Evolutionary conservation across 2,797 vertebrate genomes (phyloP).

Genomic region (Trematomus bernacchii): DNA sequence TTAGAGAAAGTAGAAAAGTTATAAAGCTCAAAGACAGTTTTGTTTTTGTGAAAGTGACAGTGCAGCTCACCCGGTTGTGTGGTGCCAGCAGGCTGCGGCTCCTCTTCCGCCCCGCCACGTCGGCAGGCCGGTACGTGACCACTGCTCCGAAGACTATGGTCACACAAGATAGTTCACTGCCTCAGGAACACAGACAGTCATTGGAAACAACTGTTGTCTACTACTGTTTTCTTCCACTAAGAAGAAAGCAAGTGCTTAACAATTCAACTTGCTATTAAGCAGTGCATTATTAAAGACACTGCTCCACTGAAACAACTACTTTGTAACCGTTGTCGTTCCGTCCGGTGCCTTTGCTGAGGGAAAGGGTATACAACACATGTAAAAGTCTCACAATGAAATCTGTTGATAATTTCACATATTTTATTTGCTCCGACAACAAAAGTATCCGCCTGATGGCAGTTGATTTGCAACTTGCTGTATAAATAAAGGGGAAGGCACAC

Average conservation of each 20-base stretch:
- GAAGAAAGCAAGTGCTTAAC: background rate
- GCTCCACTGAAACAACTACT: background rate
- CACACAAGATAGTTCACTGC: slow-evolving; percentile 54
- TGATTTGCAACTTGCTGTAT: background rate
- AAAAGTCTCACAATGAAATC: background rate
- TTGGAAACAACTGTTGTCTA: too few relatives aligned
- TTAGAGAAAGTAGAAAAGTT: slow-evolving; percentile 4
- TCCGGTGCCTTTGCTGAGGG: background rate
- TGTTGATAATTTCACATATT: background rate
- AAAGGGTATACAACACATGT: background rate
- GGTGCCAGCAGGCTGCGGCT: slow-evolving; percentile 72
- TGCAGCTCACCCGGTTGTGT: slow-evolving; percentile 78
- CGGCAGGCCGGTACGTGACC: slow-evolving; percentile 77
- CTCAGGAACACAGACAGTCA: too few relatives aligned
- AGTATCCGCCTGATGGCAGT: background rate
- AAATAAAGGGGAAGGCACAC: too few relatives aligned
- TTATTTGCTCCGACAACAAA: background rate
- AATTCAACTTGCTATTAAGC: background rate
- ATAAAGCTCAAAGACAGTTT: slow-evolving; percentile 38
- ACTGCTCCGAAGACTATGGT: slow-evolving; percentile 49
- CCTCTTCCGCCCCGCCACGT: slow-evolving; percentile 88
- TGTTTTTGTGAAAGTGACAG: slow-evolving; percentile 65
- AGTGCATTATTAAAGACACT: background rate
- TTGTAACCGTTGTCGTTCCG: background rate
- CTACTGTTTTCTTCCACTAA: background rate